Conservation (phyloP, 2,797 vertebrate species). For the Chloroceryle amazona region DNA sequence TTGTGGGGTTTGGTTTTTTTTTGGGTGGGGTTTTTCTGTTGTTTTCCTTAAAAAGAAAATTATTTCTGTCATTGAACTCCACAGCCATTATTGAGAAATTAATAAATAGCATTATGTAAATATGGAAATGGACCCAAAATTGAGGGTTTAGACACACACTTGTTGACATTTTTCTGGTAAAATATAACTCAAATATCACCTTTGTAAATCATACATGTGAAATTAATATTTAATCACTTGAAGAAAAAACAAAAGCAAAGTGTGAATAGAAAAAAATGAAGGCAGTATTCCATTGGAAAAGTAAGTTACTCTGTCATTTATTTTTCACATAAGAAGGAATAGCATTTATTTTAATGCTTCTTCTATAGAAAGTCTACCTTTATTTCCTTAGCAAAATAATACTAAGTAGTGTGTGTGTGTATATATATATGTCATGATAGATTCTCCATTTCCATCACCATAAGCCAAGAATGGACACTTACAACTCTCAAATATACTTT, state of each 20-base stretch:
- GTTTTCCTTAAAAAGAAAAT: background rate
- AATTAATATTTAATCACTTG: background rate
- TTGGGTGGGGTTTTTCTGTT: background rate
- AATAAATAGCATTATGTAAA: background rate
- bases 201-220: background rate
- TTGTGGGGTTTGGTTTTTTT: background rate
- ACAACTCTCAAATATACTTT: background rate
- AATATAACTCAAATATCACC: background rate
- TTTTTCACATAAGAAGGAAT: background rate
- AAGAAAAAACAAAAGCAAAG: background rate
- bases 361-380: background rate
- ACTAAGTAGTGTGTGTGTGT: background rate
- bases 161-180: background rate
- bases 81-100: background rate
- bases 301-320: background rate
- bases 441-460: background rate
- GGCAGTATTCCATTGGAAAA: background rate
- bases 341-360: background rate
- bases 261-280: background rate
- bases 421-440: background rate
- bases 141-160: background rate
- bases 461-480: background rate
- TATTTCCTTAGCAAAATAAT: background rate
- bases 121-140: background rate
- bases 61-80: background rate